Conservation (phyloP, 2,888 invertebrate genomes). For the Macrophya annulata region DNA sequence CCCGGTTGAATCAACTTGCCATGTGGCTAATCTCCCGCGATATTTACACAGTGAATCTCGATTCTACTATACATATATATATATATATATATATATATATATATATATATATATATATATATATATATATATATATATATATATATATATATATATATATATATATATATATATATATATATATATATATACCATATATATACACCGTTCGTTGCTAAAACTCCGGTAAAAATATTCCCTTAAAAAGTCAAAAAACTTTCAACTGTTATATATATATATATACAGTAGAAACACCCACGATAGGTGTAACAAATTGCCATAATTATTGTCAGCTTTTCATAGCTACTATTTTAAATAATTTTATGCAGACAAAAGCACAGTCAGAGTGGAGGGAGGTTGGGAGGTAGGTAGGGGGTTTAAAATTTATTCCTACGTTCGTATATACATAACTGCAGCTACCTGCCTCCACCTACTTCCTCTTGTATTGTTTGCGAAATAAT, state of each 20-base stretch:
- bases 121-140: not conserved
- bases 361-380: constrained; percentile 27
- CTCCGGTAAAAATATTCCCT: not conserved
- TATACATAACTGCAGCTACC: not conserved
- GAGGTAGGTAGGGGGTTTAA: too few relatives aligned
- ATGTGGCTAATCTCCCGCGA: constrained; percentile 13
- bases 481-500: constrained; percentile 43
- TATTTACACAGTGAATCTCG: constrained; percentile 12
- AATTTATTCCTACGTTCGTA: constrained; percentile 18
- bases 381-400: too few relatives aligned
- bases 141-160: not conserved
- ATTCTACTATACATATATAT: not conserved
- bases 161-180: not conserved
- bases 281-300: not conserved
- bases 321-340: constrained; percentile 30
- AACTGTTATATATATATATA: too few relatives aligned
- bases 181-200: not conserved
- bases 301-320: constrained; percentile 20
- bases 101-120: not conserved
- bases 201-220: not conserved
- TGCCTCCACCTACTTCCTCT: constrained; percentile 10
- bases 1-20: constrained; percentile 13
- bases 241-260: not conserved
- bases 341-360: constrained; percentile 31
- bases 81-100: not conserved